Base-by-base conservation (phyloP, 2,797 vertebrate genomes). In the Notolabrus celidotus region DNA sequence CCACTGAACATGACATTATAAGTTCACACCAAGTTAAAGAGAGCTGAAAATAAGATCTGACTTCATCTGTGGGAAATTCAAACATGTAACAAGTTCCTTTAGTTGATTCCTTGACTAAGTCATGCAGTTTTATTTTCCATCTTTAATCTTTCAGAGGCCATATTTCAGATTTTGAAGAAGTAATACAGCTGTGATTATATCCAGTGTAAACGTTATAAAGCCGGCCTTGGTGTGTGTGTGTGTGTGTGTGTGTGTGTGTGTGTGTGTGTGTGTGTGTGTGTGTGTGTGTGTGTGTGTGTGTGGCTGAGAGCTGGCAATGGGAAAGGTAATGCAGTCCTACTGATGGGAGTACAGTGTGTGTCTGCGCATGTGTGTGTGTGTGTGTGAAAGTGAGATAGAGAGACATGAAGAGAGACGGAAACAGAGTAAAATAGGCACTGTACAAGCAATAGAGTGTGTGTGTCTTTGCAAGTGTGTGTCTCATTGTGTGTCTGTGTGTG, bases 311-410 rank as follows among this genome's bases (percentile, higher is more conserved):
- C 36, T 90, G 88, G 87, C 79, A 86, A 43, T 36, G 74, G 76
- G 68, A 79, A 81, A 91, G 84, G 91, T 92, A 91, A 91, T 91
- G 92, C 89, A 82, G 89, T 88, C 71, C 29, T 85, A 86, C 82
- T 78, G 82, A 74, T 79, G 85, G 69, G 60, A 71, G 77, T 62
- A 63, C 50, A 47, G 70, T 60, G 71, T 25, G 71, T n/a, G 61
- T 14, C 62, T 10, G 29, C 8, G 52, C 34, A 57, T 10, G 66
- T 49, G 60, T 31, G 69, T 41, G 56, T n/a, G 65, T 17, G 59
- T 14, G 51, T 9, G 34, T 31, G 29, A n/a, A 36, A 1, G 20
- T 39, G 52, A 19, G 50, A 42, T 56, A 2, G 33, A 34, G 45
- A 4, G 62, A 54, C 41, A 36, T 3, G 6, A 12, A 3, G 34